phyloP scores from a whole-genome alignment of 2,888 invertebrate genomes.

The Mythimna albipuncta region DNA sequence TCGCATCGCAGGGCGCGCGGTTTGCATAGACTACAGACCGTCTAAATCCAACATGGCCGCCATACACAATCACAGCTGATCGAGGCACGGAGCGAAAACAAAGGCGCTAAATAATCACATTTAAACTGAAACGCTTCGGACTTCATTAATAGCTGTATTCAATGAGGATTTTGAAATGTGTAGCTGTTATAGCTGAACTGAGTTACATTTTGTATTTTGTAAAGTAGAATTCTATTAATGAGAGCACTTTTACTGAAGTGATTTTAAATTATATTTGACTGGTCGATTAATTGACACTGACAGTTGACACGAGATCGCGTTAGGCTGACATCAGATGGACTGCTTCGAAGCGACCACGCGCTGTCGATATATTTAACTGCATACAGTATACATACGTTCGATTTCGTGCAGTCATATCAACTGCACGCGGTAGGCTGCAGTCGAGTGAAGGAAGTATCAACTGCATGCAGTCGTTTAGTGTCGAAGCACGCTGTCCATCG shows the following conservation, averaged over 20 bases:
- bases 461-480: too few species aligned
- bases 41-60: slow-evolving; percentile 55
- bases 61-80: slow-evolving; percentile 56
- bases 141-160: slow-evolving; percentile 50
- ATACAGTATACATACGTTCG: too few species aligned
- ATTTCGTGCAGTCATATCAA: too few species aligned
- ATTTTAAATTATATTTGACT: too few species aligned
- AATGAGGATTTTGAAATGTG: slow-evolving; percentile 39
- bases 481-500: too few species aligned
- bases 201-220: slow-evolving; percentile 18
- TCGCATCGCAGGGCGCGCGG: slow-evolving; percentile 2
- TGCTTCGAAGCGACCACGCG: too few species aligned
- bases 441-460: too few species aligned
- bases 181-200: slow-evolving; percentile 1
- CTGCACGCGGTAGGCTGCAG: too few species aligned
- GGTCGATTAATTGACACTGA: too few species aligned
- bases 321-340: too few species aligned
- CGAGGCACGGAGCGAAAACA: slow-evolving; percentile 43
- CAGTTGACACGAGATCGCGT: too few species aligned
- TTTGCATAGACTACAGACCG: slow-evolving; percentile 20
- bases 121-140: slow-evolving; percentile 48
- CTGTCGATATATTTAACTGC: too few species aligned
- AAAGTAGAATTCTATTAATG: slow-evolving; percentile 1
- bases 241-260: not conserved
- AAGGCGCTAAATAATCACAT: slow-evolving; percentile 56